Evolutionary conservation across 2,797 vertebrate genomes (phyloP).

Genomic region (Tadarida brasiliensis): DNA sequence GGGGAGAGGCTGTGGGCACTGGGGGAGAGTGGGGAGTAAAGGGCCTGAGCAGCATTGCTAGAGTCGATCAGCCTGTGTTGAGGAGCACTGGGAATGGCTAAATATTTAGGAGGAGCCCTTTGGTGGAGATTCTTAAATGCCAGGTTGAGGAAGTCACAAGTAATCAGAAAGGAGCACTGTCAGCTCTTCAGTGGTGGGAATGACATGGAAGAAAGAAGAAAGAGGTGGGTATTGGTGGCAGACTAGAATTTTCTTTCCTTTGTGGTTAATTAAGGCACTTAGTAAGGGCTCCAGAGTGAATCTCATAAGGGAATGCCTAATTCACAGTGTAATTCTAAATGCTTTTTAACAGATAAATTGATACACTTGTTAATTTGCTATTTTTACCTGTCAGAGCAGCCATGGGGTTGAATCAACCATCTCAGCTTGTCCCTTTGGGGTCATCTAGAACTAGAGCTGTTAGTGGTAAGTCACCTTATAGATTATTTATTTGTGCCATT

Average conservation of each 20-base stretch:
- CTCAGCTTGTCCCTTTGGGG: neutral
- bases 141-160: constrained; percentile 16
- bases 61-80: neutral
- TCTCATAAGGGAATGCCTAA: neutral
- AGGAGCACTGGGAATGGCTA: neutral
- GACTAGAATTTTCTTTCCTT: constrained; percentile 52
- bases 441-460: neutral
- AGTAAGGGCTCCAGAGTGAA: neutral
- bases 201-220: neutral
- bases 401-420: neutral
- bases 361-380: neutral
- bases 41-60: neutral
- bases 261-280: neutral
- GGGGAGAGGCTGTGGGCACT: neutral
- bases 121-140: neutral
- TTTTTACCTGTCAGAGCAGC: neutral
- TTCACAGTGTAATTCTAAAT: neutral
- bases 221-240: neutral
- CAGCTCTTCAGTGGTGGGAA: neutral
- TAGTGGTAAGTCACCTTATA: neutral
- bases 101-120: neutral
- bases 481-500: constrained; percentile 37
- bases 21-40: neutral
- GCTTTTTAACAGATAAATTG: neutral
- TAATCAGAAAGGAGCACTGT: constrained; percentile 1